Evolutionary conservation across 2,888 invertebrate species (phyloP), one percentile per base, ranked within the genome.

Genomic region (Brachyopa scutellaris): DNA sequence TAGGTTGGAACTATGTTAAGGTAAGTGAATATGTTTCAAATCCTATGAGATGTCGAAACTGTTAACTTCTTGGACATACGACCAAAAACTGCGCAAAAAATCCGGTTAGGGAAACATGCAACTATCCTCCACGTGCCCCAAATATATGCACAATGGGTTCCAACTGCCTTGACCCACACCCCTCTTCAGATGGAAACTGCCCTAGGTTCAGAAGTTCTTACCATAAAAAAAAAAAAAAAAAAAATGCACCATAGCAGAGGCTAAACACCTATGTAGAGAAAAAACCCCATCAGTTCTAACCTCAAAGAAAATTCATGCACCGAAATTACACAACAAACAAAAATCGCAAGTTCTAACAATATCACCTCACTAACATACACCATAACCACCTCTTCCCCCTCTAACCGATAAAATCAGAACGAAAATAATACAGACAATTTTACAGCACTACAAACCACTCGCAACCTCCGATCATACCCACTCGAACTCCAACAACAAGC

Each of bases 201-300:
- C 2, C 31, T 9, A n/a, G n/a, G 7, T 2, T 1, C 8, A 33
- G 38, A 38, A 15, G 40, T 7, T 8, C 26, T 38, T 1, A 36
- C n/a, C 17, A 36, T 51, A 15, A 47, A 62, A 62, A 45, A n/a
- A 19, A n/a, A n/a, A n/a, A n/a, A n/a, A 26, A 26, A 26, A 26
- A 26, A 26, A 42, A 40, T 40, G 36, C 40, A 61, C 6, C 4
- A 42, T 9, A 7, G 36, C 36, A 1, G 36, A 9, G 2, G 36
- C 36, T 5, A 15, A 15, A 5, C 9, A 7, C 11, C 21, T 47
- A 6, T 0, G 23, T n/a, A 17, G 17, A 9, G 40, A 40, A 40
- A 40, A 40, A 40, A 40, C 7, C 40, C 40, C 17, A 15, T 17
- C 2, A 36, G 11, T 11, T 11, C 1, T 8, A 36, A 36, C 36